Evolutionary conservation across 2,888 invertebrate genomes (phyloP), one percentile per base, ranked within the genome.

Genomic region (Cenopis cana): DNA sequence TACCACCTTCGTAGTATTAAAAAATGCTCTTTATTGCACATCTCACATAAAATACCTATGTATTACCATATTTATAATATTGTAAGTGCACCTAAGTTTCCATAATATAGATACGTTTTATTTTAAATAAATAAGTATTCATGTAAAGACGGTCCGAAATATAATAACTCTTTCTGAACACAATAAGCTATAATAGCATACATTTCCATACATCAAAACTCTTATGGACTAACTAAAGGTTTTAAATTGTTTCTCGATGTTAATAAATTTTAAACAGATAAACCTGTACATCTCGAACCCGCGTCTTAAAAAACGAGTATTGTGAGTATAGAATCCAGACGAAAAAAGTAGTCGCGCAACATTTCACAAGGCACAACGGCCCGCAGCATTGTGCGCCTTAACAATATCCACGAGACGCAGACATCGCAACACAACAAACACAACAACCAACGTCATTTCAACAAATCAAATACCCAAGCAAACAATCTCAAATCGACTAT

Each of bases 251-350:
- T 93, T 92, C 90, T 91, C 89, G 88, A 91, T 93, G 92, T 93
- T 92, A 93, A 93, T 93, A 93, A 92, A 93, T 93, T 92, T 93
- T 90, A 91, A 93, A 93, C 90, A 92, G 92, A 92, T 92, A 93
- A 93, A 93, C 92, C 91, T 91, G 92, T 93, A 92, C 92, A 92
- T 93, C 91, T 91, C 88, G 91, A 85, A 89, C 90, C 90, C 88
- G 87, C 88, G 87, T 90, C 87, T 89, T 88, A 91, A 93, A 93
- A 92, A 93, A 93, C 90, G 86, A 93, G 87, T 88, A 91, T 88
- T 86, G 88, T 89, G 90, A 91, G 91, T 93, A 85, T 88, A 91
- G 87, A 91, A 90, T 91, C 92, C 93, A 93, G 93, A 93, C 93
- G 93, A 93, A 93, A 93, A 93, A 93, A 93, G 93, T 92, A 91